These are phyloP conservation scores for Thelaira solivaga DNA, from an alignment of 2,888 invertebrate species.

Conservation along the genomic window DNA sequence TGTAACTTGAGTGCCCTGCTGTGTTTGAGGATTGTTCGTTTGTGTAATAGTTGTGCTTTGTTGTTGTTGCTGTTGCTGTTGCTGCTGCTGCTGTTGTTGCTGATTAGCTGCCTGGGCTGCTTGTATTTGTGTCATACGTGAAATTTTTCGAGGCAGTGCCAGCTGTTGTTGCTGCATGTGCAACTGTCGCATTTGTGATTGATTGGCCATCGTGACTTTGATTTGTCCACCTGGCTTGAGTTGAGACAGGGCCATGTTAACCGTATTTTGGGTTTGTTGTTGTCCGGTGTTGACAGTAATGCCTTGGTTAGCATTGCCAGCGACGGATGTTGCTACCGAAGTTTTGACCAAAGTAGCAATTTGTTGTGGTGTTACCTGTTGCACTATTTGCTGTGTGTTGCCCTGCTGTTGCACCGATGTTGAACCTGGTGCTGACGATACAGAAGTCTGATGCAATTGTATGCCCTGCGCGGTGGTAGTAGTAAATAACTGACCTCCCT, in stretches of 20 bases:
- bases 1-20: slow-evolving; percentile 62
- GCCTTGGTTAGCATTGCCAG: slow-evolving; percentile 65
- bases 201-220: slow-evolving; percentile 80
- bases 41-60: slow-evolving; percentile 49
- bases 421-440: slow-evolving; percentile 48
- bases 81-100: slow-evolving; percentile 68
- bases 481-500: slow-evolving; percentile 80
- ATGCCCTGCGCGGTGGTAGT: slow-evolving; percentile 68
- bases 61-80: too few relatives aligned
- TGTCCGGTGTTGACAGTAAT: slow-evolving; percentile 71
- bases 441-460: slow-evolving; percentile 73
- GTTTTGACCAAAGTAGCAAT: slow-evolving; percentile 76
- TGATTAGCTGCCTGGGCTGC: slow-evolving; percentile 68
- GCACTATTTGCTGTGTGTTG: slow-evolving; percentile 72
- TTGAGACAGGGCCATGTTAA: slow-evolving; percentile 76
- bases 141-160: slow-evolving; percentile 80
- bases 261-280: slow-evolving; percentile 69
- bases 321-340: slow-evolving; percentile 72
- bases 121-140: slow-evolving; percentile 80
- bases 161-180: slow-evolving; percentile 80
- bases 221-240: slow-evolving; percentile 77
- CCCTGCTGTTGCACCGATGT: slow-evolving; percentile 71
- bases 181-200: slow-evolving; percentile 82
- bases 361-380: slow-evolving; percentile 72
- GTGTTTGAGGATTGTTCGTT: slow-evolving; percentile 50